Base-by-base conservation (phyloP, 1,140 invertebrate genomes). In the Bombyx mandarina region DNA sequence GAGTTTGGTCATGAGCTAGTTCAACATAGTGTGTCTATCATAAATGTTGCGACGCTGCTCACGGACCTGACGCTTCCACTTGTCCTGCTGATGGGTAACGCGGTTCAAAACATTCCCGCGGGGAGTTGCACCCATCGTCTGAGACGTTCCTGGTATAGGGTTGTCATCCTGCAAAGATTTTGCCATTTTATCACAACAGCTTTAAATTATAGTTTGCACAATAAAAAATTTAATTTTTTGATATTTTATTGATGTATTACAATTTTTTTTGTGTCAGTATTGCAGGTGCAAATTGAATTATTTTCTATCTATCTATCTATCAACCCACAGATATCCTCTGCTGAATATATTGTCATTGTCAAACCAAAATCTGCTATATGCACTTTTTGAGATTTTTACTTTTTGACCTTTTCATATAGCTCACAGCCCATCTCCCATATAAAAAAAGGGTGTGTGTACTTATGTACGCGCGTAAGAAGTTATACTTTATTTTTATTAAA, bases 41-140 rank as follows among this genome's bases (percentile, higher is more conserved):
- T 99, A 99, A 77, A 99, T 99, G 86, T 99, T 98, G 68, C 94
- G 91, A 56, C 98, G 89, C 82, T 99, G 98, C 78, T 99, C 98
- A 63, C 97, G 93, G 1, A 99, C 98, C 88, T 99, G 97, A 43
- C 93, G 90, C 82, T 99, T 99, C 98, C 98, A 99, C 80, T 97
- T 98, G 77, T 97, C 95, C 88, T 99, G 97, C 77, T 99, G 96
- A 75, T 97, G 95, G 2, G 96, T 96, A 42, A 99, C 97, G 53
- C 97, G 91, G 84, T 99, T 98, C 2, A 99, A 90, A 26, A 99
- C 96, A 88, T 96, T 96, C 3, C 92, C 93, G 55, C 94, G 89
- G 26, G 26, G 26, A 35, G 26, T 35, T 4, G 92, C 90, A 42
- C 92, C 93, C 90, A 94, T 92, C 60, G 91, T 91, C 78, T 94